phyloP scores from a whole-genome alignment of 2,888 invertebrate species.

The Andrena camellia region DNA sequence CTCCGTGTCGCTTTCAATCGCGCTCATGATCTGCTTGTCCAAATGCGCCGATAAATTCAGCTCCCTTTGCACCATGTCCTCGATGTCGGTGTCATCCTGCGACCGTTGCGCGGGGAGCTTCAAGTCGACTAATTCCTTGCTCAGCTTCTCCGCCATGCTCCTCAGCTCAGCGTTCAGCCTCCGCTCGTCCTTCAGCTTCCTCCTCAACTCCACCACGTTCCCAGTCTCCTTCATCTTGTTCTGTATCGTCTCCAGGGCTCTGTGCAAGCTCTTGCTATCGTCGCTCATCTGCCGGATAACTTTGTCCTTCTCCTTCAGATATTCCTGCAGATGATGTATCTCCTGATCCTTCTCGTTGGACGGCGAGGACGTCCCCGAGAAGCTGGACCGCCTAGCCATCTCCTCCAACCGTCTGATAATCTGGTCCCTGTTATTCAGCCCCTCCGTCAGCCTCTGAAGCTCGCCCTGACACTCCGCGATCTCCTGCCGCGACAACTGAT shows the following conservation, averaged over 20 bases:
- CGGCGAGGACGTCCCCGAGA: slow-evolving; percentile 76
- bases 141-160: slow-evolving; percentile 81
- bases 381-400: slow-evolving; percentile 77
- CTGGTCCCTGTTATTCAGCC: slow-evolving; percentile 78
- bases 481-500: slow-evolving; percentile 78
- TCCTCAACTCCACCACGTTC: slow-evolving; percentile 87
- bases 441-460: slow-evolving; percentile 78
- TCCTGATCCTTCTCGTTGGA: slow-evolving; percentile 85
- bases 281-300: slow-evolving; percentile 87
- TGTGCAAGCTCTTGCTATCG: slow-evolving; percentile 87
- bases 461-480: slow-evolving; percentile 74
- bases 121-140: slow-evolving; percentile 74
- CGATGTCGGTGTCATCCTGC: slow-evolving; percentile 79
- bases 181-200: slow-evolving; percentile 87
- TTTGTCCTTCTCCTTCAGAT: slow-evolving; percentile 87
- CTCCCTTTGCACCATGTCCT: slow-evolving; percentile 86
- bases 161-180: slow-evolving; percentile 84
- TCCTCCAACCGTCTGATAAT: slow-evolving; percentile 80
- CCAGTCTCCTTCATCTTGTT: slow-evolving; percentile 86
- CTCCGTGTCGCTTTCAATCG: slow-evolving; percentile 86
- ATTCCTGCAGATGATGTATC: slow-evolving; percentile 86
- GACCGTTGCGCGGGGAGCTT: slow-evolving; percentile 66
- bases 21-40: slow-evolving; percentile 87
- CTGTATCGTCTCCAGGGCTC: slow-evolving; percentile 86
- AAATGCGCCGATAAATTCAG: slow-evolving; percentile 88